Conservation (phyloP, 2,113 vertebrate genomes). For the Delphinapterus leucas region DNA sequence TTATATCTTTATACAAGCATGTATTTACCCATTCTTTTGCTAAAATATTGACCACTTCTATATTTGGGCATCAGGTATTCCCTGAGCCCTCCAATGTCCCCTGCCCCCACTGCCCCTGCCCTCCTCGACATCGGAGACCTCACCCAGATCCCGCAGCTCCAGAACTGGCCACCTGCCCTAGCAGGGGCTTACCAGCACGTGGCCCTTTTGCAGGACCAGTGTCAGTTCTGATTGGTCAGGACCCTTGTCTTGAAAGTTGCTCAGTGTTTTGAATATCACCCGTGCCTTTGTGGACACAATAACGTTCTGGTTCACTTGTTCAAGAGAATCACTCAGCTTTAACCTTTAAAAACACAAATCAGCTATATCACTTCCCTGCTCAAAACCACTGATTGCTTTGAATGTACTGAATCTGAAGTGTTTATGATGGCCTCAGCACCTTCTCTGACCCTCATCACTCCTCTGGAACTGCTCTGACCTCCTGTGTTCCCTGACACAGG, state of each 20-base stretch:
- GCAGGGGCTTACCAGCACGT: not conserved
- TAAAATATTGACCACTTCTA: not conserved
- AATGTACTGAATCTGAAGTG: not conserved
- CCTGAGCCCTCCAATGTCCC: not conserved
- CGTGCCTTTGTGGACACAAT: not conserved
- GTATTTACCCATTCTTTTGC: not conserved
- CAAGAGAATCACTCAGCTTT: not conserved
- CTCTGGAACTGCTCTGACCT: not conserved
- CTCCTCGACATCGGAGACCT: not conserved
- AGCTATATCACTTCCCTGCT: not conserved
- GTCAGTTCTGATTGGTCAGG: not conserved
- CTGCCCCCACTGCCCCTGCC: not conserved
- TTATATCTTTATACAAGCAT: not conserved
- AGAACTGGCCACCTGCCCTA: not conserved
- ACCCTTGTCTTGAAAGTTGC: not conserved
- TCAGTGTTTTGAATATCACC: not conserved
- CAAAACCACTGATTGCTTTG: not conserved
- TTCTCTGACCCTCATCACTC: not conserved
- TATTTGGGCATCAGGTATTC: not conserved
- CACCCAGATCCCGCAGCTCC: not conserved
- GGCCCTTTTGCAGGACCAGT: not conserved
- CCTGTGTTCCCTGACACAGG: not conserved
- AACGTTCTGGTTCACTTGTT: not conserved
- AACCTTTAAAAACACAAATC: not conserved
- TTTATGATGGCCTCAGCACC: not conserved